phyloP scores from a whole-genome alignment of 2,888 invertebrate genomes.

The Rhagium mordax region DNA sequence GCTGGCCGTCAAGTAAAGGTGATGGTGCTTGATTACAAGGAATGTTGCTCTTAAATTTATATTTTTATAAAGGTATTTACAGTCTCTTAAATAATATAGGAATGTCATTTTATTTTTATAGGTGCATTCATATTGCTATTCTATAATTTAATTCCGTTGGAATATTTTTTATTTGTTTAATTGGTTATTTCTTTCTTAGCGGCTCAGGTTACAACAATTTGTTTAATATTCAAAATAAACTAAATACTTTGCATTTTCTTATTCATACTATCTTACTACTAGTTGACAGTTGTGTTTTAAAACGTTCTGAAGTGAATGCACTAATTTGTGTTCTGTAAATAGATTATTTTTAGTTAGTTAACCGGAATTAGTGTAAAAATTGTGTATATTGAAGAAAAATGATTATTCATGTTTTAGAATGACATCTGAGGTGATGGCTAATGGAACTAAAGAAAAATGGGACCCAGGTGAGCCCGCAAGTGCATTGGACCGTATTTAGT shows the following conservation, averaged over 20 bases:
- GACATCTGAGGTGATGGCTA: constrained; percentile 76
- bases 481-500: constrained; percentile 41
- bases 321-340: constrained; percentile 35
- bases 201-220: constrained; percentile 30
- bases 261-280: background rate
- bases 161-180: background rate
- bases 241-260: constrained; percentile 6
- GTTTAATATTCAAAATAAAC: constrained; percentile 27
- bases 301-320: background rate
- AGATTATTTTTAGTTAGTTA: constrained; percentile 33
- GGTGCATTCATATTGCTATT: background rate
- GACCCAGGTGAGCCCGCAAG: constrained; percentile 73
- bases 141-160: too few species aligned
- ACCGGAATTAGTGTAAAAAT: constrained; percentile 14
- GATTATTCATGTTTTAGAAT: constrained; percentile 66
- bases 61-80: constrained; percentile 32
- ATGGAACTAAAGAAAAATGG: constrained; percentile 72
- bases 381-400: constrained; percentile 16
- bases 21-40: constrained; percentile 27
- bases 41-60: constrained; percentile 32
- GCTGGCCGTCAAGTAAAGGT: background rate
- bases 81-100: background rate
- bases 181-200: background rate
- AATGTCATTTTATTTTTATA: background rate
- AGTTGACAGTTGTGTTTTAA: background rate